These are phyloP conservation scores for Plutella xylostella DNA, from an alignment of 2,888 invertebrate species.

Conservation along the genomic window DNA sequence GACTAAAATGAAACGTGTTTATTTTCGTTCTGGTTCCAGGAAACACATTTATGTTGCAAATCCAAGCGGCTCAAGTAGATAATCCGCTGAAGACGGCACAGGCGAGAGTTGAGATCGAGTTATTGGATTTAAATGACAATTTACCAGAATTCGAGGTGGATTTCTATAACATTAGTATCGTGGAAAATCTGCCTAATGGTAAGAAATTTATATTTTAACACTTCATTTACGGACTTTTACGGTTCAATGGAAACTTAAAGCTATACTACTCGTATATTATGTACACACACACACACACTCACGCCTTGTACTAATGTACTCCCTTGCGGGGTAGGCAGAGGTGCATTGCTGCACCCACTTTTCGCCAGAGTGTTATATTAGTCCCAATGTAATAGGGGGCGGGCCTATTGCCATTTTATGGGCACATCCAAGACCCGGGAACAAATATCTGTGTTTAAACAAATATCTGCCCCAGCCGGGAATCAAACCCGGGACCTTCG, in stretches of 20 bases:
- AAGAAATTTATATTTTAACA: constrained; percentile 36
- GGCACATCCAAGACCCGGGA: no score
- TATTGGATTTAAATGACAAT: constrained; percentile 86
- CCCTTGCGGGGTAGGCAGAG: no score
- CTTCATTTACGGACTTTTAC: no score
- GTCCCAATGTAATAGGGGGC: no score
- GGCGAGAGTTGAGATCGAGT: constrained; percentile 79
- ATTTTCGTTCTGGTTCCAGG: constrained; percentile 28
- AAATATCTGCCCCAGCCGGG: no score
- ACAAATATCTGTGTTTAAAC: no score
- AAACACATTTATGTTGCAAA: constrained; percentile 81
- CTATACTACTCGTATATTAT: constrained; percentile 18
- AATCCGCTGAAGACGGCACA: constrained; percentile 81
- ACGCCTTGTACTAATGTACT: no score
- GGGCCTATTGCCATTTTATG: no score
- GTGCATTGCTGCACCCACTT: no score
- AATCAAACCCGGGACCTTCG: no score
- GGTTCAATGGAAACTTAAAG: no score
- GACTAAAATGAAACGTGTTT: background rate
- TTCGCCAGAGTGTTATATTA: no score
- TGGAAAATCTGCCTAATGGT: constrained; percentile 91
- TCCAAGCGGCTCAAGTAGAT: constrained; percentile 84
- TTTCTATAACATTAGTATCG: constrained; percentile 91
- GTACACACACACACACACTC: background rate
- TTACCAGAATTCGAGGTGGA: constrained; percentile 90